A percentile compares a stretch with the other conserved stretches of the same genome.
Evolutionary conservation across 2,888 invertebrate species (phyloP).

Genomic region (Hofmannophila pseudospretella): DNA sequence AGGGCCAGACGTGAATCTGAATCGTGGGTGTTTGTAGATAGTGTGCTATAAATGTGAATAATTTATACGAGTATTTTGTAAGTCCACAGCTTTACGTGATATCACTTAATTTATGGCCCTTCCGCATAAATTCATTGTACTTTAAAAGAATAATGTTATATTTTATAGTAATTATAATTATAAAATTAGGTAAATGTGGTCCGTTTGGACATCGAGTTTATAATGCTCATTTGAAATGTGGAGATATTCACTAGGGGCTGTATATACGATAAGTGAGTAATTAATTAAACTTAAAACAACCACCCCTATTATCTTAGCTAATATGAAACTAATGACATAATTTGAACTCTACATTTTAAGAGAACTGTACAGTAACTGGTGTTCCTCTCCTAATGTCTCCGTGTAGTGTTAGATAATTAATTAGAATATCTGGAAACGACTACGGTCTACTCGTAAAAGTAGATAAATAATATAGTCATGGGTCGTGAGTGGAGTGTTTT

Average conservation of each 20-base stretch:
- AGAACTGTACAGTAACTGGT: constrained; percentile 72
- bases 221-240: constrained; percentile 65
- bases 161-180: constrained; percentile 68
- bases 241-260: constrained; percentile 52
- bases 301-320: constrained; percentile 56
- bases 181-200: constrained; percentile 47
- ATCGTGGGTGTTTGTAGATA: constrained; percentile 73
- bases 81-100: constrained; percentile 76
- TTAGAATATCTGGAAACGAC: constrained; percentile 52
- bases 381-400: constrained; percentile 74
- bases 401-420: constrained; percentile 59
- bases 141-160: constrained; percentile 59
- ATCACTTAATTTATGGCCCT: constrained; percentile 65
- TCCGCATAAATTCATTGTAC: constrained; percentile 53
- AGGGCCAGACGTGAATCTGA: constrained; percentile 63
- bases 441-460: constrained; percentile 54
- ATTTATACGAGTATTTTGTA: constrained; percentile 77
- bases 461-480: constrained; percentile 53
- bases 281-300: constrained; percentile 31
- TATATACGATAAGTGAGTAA: constrained; percentile 54
- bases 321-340: constrained; percentile 53
- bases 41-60: constrained; percentile 77
- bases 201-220: constrained; percentile 61
- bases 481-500: constrained; percentile 37
- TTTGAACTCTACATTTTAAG: constrained; percentile 50